Percentiles rank a stretch among this genome's conserved stretches.
phyloP scores from a whole-genome alignment of 2,888 invertebrate genomes.

The Thymelicus lineola region DNA sequence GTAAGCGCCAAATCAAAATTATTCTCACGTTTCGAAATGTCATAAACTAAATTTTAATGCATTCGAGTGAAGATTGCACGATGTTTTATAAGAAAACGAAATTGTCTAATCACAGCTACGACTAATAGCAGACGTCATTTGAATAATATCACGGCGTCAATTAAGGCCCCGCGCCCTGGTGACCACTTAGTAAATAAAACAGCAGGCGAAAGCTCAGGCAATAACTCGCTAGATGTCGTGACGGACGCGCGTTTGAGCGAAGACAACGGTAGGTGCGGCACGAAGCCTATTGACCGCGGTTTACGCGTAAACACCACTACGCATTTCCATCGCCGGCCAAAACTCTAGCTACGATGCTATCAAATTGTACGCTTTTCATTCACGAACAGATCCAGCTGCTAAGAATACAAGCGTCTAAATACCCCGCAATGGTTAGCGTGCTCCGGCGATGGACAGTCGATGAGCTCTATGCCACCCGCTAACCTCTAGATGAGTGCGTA shows the following conservation, averaged over 20 bases:
- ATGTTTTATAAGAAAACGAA: conserved; percentile 36
- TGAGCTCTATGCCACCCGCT: conserved; percentile 59
- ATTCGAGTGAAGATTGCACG: conserved; percentile 38
- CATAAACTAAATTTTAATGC: conserved; percentile 37
- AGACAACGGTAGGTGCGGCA: conserved; percentile 79
- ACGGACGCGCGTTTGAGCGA: conserved; percentile 72
- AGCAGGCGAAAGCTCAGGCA: conserved; percentile 53
- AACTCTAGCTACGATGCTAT: conserved; percentile 38
- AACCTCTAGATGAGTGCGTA: conserved; percentile 84
- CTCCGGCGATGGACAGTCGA: conserved; percentile 44
- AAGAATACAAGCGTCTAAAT: conserved; percentile 45
- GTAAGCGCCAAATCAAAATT: conserved; percentile 29
- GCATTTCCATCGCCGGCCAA: conserved; percentile 50
- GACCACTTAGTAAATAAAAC: conserved; percentile 82
- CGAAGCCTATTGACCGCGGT: conserved; percentile 79
- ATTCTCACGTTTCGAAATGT: conserved; percentile 35
- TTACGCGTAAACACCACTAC: conserved; percentile 77
- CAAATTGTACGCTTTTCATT: conserved; percentile 49
- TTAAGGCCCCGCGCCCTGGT: conserved; percentile 64
- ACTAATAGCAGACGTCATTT: conserved; percentile 56
- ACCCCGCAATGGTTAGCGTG: conserved; percentile 46
- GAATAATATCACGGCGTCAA: conserved; percentile 73
- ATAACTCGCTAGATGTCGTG: conserved; percentile 80
- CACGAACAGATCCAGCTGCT: neutral
- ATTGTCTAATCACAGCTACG: conserved; percentile 36